phyloP scores from a whole-genome alignment of 2,113 vertebrate species.

The Sterna hirundo region DNA sequence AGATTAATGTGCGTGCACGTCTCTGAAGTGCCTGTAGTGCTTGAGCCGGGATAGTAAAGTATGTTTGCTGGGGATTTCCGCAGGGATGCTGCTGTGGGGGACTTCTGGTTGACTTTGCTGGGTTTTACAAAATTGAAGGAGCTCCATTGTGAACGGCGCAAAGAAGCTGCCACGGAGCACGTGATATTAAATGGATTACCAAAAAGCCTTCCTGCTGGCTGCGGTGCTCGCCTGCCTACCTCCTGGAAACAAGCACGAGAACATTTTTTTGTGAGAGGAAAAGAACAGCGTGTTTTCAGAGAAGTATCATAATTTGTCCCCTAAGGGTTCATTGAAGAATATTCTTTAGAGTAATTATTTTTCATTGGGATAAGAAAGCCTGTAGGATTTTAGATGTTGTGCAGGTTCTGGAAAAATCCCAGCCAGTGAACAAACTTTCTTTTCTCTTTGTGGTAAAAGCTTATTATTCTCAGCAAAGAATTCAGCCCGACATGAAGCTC shows the following conservation, averaged over 20 bases:
- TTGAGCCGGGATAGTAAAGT: background rate
- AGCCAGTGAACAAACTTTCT: slow-evolving; percentile 40
- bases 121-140: background rate
- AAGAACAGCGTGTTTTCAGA: slow-evolving; percentile 51
- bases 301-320: slow-evolving; percentile 49
- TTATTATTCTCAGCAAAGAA: slow-evolving; percentile 58
- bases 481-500: background rate
- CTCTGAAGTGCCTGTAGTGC: background rate
- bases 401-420: slow-evolving; percentile 31
- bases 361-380: slow-evolving; percentile 24
- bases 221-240: background rate
- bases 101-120: background rate
- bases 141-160: background rate
- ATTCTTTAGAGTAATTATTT: slow-evolving; percentile 51
- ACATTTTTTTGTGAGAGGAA: slow-evolving; percentile 21
- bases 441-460: slow-evolving; percentile 33
- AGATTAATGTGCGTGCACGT: background rate
- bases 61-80: background rate
- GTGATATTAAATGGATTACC: background rate
- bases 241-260: slow-evolving; percentile 42
- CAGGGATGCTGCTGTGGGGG: background rate
- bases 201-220: background rate
- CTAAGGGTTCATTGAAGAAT: slow-evolving; percentile 39
- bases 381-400: slow-evolving; percentile 43
- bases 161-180: background rate